Conservation (phyloP, 2,888 invertebrate species). For the Ormyrus rosae region DNA sequence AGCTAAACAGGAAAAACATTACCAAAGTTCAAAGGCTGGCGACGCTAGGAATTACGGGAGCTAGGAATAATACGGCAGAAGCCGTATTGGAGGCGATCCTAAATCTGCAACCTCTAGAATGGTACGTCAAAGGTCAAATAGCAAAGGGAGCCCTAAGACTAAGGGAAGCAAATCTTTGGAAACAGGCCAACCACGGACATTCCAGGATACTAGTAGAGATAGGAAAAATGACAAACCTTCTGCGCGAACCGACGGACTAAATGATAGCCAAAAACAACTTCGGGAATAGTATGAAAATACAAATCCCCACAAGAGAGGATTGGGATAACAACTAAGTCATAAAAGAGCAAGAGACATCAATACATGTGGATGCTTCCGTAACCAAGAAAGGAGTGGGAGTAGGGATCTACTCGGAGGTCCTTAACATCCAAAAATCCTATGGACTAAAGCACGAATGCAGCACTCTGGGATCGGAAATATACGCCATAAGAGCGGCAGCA, state of each 20-base stretch:
- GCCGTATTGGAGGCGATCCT: conserved; percentile 41
- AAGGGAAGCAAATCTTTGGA: conserved; percentile 2
- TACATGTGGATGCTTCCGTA: neutral
- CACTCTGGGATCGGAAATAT: conserved; percentile 18
- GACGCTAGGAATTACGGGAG: conserved; percentile 47
- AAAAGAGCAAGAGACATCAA: neutral
- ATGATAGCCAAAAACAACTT: neutral
- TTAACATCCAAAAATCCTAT: neutral
- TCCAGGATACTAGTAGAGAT: neutral
- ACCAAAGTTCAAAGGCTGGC: conserved; percentile 47
- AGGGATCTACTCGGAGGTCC: conserved; percentile 22
- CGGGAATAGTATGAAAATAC: neutral
- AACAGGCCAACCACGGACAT: conserved; percentile 7
- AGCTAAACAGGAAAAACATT: conserved; percentile 29
- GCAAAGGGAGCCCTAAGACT: conserved; percentile 57
- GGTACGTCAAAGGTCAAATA: conserved; percentile 32
- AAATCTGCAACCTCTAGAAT: conserved; percentile 17
- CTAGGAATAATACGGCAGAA: conserved; percentile 46
- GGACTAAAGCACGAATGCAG: conserved; percentile 18
- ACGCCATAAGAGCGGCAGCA: neutral
- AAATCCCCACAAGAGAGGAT: conserved; percentile 15
- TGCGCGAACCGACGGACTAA: neutral
- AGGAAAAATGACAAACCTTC: neutral
- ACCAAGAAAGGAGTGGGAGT: conserved; percentile 17
- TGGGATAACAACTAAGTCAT: conserved; percentile 3